Base-by-base conservation (phyloP, 2,113 vertebrate species). In the Leucopsar rothschildi region DNA sequence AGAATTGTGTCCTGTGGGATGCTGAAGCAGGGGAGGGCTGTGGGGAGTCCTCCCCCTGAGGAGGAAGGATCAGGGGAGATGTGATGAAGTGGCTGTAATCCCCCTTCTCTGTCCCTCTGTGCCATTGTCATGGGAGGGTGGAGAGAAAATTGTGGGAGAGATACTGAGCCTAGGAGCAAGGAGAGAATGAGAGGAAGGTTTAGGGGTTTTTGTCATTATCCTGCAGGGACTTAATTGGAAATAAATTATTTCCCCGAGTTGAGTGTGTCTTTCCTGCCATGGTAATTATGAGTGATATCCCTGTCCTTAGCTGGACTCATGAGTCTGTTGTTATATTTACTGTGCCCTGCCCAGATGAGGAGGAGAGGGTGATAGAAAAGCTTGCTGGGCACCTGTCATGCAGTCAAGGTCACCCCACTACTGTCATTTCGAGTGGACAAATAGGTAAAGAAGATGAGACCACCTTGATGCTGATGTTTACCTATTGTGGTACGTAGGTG, bases 191-290 rank as follows among this genome's bases (percentile, higher is more conserved):
- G 4, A 33, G 10, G 12, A 78, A 45, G 50, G 29, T 49, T 53
- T 47, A 12, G 0, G 4, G 18, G 84, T 78, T 40, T 73, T 69
- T 86, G 22, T 55, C 27, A 18, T 45, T 78, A 21, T 24, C 16
- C 5, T 50, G 5, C 14, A 40, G 4, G 56, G 33, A 50, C 66
- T 69, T 73, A 6, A 33, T 10, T 70, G 35, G 7, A 4, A 69
- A 35, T n/a, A 79, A 70, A 50, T 53, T 24, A 16, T 37, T 60
- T 82, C 18, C 23, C 21, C 7, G 4, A 78, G 22, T 23, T 1
- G 2, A 29, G 3, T 29, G 15, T 78, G 3, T 33, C n/a, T 55
- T 92, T 22, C 40, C 20, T 0, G 0, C 39, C 37, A 40, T 3
- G 1, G 17, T 47, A 65, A 19, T 18, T 64, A 2, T 31, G 52